These are phyloP conservation scores for Pollicipes pollicipes DNA, from an alignment of 1,140 invertebrate genomes.

Conservation along the genomic window DNA sequence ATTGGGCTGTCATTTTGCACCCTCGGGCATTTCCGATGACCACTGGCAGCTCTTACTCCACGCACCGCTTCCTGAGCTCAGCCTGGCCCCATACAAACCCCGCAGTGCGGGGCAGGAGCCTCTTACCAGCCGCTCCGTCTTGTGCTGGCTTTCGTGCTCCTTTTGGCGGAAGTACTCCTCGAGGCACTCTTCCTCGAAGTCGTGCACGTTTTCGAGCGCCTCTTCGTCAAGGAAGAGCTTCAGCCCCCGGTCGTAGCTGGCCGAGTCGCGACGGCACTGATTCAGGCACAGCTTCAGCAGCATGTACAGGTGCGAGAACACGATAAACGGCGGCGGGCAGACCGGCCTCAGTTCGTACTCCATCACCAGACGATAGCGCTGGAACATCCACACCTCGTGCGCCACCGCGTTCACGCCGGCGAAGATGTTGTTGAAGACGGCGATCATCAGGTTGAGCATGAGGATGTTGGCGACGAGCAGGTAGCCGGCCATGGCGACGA, in stretches of 20 bases:
- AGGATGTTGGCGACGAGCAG: conserved; percentile 90
- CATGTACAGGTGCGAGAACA: conserved; percentile 74
- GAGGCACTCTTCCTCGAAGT: conserved; percentile 95
- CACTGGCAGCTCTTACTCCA: too few species aligned
- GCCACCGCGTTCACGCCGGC: conserved; percentile 86
- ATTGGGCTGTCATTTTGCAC: too few species aligned
- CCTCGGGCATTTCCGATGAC: too few species aligned
- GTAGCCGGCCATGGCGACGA: conserved; percentile 84
- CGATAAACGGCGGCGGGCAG: conserved; percentile 82
- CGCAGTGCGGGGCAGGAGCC: too few species aligned
- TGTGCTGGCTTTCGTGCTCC: conserved; percentile 41
- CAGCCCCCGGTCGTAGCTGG: conserved; percentile 77
- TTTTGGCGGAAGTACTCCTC: conserved; percentile 68
- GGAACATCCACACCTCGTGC: conserved; percentile 97
- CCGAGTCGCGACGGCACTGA: conserved; percentile 55
- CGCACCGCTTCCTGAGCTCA: too few species aligned
- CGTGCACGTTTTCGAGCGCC: conserved; percentile 80
- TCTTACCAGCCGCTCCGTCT: neutral
- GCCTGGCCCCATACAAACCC: too few species aligned
- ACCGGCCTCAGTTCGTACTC: conserved; percentile 94
- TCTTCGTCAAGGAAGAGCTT: conserved; percentile 84
- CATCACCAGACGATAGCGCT: conserved; percentile 94
- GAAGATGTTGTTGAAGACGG: conserved; percentile 97
- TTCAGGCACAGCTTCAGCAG: conserved; percentile 64
- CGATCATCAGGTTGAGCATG: conserved; percentile 92